Base-by-base conservation (phyloP, 2,888 invertebrate species). In the Drosophila siamana region DNA sequence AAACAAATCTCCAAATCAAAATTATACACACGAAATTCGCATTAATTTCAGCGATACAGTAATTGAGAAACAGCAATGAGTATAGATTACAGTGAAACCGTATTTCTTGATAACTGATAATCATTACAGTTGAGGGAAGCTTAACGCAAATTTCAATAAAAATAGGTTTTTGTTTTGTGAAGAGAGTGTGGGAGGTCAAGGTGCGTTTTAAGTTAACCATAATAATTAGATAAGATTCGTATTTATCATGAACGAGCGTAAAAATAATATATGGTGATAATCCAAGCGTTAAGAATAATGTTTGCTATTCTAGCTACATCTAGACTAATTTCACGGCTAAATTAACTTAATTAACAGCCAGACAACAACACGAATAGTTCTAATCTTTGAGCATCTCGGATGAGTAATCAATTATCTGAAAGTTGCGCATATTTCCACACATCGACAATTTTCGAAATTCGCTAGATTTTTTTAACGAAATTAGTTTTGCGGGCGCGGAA, bases 171-270 rank as follows among this genome's bases (percentile, higher is more conserved):
- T 19, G 19, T 57, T 48, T 71, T 57, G 52, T 54, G 24, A 38
- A 64, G 24, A 64, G 28, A 73, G 41, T 61, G 36, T 13, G 46
- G 59, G 61, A 71, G 66, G 78, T 75, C 56, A 69, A 78, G 81
- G 68, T 81, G 59, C 71, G 57, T 11, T 60, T 56, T 22, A 13
- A 50, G n/a, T 57, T 38, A 38, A 19, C 8, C 33, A 28, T 48
- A 43, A 11, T 28, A 60, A 59, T 55, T 46, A 67, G 79, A 81
- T 76, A 73, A 75, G 75, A 69, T 78, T 70, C 30, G 36, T 38
- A 59, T n/a, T 41, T 57, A 62, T 57, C 61, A 44, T 33, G 33
- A 13, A 13, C 22, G 28, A 33, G 11, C 33, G 33, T 33, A n/a
- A 33, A n/a, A 33, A 33, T 33, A n/a, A 33, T n/a, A 11, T 33